Evolutionary conservation across 2,113 vertebrate genomes (phyloP).

Genomic region (Helogale parvula): DNA sequence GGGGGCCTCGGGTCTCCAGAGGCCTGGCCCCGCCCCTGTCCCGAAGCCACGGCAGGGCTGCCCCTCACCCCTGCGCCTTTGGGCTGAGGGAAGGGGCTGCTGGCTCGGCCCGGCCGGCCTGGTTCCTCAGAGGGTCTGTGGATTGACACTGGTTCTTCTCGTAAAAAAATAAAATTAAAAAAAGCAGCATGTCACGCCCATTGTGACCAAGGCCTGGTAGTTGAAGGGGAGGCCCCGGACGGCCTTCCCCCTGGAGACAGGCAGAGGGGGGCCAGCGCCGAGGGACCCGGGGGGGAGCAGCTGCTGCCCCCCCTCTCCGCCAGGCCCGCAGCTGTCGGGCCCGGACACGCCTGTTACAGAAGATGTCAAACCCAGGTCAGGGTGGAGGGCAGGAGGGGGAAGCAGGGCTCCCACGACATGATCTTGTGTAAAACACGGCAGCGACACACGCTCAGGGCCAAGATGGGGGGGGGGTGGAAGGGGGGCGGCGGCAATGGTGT

Average conservation of each 20-base stretch:
- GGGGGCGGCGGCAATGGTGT: constrained; percentile 40
- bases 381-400: constrained; percentile 3
- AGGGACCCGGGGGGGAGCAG: not conserved
- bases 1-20: not conserved
- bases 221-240: constrained; percentile 26
- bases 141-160: constrained; percentile 82
- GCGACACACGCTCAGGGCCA: constrained; percentile 59
- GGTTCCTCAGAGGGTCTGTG: constrained; percentile 70
- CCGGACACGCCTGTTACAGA: constrained; percentile 6
- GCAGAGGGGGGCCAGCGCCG: not conserved
- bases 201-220: constrained; percentile 75
- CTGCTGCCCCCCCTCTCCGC: not conserved
- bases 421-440: constrained; percentile 70
- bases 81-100: constrained; percentile 64
- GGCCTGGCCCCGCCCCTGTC: not conserved
- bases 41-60: constrained; percentile 15
- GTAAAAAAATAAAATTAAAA: constrained; percentile 84
- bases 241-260: not conserved
- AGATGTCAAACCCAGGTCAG: constrained; percentile 67
- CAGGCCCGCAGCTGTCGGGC: constrained; percentile 6
- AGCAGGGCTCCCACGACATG: constrained; percentile 49
- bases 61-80: constrained; percentile 52
- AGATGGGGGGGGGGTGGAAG: not conserved
- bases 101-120: constrained; percentile 77
- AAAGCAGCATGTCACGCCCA: constrained; percentile 81